These are phyloP conservation scores for Poeciliopsis occidentalis DNA, from an alignment of 2,113 vertebrate species.

Conservation along the genomic window DNA sequence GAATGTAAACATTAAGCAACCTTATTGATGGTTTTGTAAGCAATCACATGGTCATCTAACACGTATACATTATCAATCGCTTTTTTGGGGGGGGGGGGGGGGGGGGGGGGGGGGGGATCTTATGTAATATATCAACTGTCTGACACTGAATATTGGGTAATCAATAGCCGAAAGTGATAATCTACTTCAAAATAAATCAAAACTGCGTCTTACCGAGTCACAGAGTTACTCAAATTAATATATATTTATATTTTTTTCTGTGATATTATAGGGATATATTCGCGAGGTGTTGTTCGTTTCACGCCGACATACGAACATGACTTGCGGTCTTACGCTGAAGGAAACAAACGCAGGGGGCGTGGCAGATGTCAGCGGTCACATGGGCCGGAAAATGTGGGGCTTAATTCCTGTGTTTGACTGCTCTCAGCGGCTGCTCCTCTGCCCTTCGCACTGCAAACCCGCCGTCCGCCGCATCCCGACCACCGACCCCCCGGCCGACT, in stretches of 20 bases:
- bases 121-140: no score
- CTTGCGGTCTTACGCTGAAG: conserved; percentile 1
- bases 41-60: no score
- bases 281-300: neutral
- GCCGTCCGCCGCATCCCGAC: conserved; percentile 21
- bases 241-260: no score
- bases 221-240: no score
- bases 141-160: neutral
- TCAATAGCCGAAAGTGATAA: neutral
- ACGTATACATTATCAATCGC: no score
- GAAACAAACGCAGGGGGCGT: conserved; percentile 48
- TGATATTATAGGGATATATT: no score
- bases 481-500: conserved; percentile 23
- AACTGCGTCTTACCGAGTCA: neutral
- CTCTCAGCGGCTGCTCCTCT: conserved; percentile 65
- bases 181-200: neutral
- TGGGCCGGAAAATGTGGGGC: conserved; percentile 75
- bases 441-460: conserved; percentile 48
- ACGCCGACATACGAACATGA: neutral
- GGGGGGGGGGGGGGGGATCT: no score
- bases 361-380: conserved; percentile 58
- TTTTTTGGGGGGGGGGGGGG: no score
- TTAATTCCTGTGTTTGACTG: conserved; percentile 65
- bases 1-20: neutral
- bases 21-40: no score